Evolutionary conservation across 2,797 vertebrate genomes (phyloP).

Genomic region (Thamnophis elegans): DNA sequence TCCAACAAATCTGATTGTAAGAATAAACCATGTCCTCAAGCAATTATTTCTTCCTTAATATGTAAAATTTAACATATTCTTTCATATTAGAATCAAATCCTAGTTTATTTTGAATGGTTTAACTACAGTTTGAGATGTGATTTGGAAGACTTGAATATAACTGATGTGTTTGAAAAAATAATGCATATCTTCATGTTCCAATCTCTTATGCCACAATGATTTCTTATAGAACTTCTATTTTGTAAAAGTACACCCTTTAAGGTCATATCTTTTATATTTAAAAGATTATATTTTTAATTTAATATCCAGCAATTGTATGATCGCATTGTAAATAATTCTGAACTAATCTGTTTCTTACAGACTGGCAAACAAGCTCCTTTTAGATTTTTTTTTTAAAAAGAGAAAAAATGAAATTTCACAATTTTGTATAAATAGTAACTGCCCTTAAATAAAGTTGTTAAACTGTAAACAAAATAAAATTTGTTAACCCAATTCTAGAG

Average conservation of each 20-base stretch:
- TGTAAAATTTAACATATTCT: neutral
- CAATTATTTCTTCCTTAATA: neutral
- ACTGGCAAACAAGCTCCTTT: neutral
- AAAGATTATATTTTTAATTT: neutral
- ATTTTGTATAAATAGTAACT: neutral
- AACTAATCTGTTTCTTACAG: neutral
- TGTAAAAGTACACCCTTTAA: neutral
- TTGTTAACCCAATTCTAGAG: constrained; percentile 23
- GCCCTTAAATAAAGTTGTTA: neutral
- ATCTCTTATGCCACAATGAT: neutral
- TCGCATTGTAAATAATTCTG: neutral
- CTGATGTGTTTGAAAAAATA: neutral
- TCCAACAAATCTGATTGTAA: neutral
- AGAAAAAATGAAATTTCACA: neutral
- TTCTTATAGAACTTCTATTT: neutral
- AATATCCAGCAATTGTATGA: neutral
- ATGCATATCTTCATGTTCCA: neutral
- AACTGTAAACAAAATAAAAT: neutral
- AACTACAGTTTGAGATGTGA: neutral
- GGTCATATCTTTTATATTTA: neutral
- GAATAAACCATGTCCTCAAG: neutral
- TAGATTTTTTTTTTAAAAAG: neutral
- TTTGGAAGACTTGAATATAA: neutral
- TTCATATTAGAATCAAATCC: neutral
- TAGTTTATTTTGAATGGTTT: neutral